Percentiles rank a stretch among this genome's conserved stretches.
phyloP scores from a whole-genome alignment of 1,140 invertebrate species.

The Dreissena polymorpha region DNA sequence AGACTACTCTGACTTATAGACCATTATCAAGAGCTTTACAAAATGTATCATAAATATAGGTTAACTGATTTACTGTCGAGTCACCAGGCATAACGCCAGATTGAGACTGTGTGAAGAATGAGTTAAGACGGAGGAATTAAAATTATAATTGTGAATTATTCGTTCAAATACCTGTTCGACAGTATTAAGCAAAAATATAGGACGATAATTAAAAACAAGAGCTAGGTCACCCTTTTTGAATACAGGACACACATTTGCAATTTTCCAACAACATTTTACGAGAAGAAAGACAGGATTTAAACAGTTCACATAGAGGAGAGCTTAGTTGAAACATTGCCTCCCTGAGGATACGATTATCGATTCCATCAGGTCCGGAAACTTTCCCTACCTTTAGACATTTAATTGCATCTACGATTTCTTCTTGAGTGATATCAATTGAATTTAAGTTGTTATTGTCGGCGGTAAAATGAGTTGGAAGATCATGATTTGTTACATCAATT shows the following conservation, averaged over 20 bases:
- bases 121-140: neutral
- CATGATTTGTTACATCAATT: neutral
- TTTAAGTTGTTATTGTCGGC: neutral
- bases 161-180: neutral
- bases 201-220: conserved; percentile 6
- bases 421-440: neutral
- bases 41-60: no score
- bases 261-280: neutral
- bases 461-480: neutral
- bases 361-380: conserved; percentile 21
- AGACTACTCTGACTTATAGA: no score
- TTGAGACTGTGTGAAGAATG: no score
- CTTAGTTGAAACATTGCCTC: neutral
- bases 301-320: conserved; percentile 5
- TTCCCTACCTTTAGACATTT: conserved; percentile 6
- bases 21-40: no score
- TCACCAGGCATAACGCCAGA: no score
- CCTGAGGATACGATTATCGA: conserved; percentile 29
- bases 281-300: conserved; percentile 19
- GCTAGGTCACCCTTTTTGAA: conserved; percentile 1
- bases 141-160: neutral
- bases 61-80: no score
- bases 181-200: conserved; percentile 4
- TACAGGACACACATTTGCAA: neutral
- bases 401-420: neutral